Conservation (phyloP, 2,888 invertebrate genomes). For the Oscheius sp. region DNA sequence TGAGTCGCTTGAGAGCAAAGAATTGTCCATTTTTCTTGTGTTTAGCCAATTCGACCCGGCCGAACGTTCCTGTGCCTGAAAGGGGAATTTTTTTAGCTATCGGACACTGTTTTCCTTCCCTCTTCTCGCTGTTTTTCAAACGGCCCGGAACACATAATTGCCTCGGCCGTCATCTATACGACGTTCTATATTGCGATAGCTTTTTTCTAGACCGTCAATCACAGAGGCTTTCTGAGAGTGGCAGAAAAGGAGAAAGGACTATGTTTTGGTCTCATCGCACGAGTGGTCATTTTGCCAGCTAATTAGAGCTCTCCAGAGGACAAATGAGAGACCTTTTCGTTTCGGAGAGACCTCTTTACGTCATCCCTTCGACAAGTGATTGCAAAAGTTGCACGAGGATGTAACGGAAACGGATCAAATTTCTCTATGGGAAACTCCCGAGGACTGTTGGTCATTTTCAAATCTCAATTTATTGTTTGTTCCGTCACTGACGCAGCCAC, state of each 20-base stretch:
- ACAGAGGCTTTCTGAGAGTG: neutral
- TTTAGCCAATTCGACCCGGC: conserved; percentile 83
- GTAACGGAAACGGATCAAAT: neutral
- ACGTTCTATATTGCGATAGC: neutral
- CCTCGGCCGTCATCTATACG: neutral
- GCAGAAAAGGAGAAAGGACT: neutral
- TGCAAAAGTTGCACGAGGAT: no score
- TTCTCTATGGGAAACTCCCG: no score
- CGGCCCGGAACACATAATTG: neutral
- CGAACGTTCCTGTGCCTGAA: conserved; percentile 88
- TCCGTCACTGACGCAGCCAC: conserved; percentile 8
- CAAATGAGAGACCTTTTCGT: no score
- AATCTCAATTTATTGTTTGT: neutral
- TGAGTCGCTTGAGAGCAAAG: conserved; percentile 88
- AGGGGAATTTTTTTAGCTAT: conserved; percentile 13
- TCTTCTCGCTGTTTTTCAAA: neutral
- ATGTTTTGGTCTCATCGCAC: no score
- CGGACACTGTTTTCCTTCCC: neutral
- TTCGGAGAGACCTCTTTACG: no score
- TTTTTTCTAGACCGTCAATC: neutral
- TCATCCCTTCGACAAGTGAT: no score
- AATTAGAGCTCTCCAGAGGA: no score
- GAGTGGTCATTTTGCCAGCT: no score
- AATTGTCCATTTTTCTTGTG: conserved; percentile 78
- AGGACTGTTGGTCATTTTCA: neutral